These are phyloP conservation scores for Onchidella celtica DNA, from an alignment of 2,888 invertebrate species.

Conservation along the genomic window DNA sequence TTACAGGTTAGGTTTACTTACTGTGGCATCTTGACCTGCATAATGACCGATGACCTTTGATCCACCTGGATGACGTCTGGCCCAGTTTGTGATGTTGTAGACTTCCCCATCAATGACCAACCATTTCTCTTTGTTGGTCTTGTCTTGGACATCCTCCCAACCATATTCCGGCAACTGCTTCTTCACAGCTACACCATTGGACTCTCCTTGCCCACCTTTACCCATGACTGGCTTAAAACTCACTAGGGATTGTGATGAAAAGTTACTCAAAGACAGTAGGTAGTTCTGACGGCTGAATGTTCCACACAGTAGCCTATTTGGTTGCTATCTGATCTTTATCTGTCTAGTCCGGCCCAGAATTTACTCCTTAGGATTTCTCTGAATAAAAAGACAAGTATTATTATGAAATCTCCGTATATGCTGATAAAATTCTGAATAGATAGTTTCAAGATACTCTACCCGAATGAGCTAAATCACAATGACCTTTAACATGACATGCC, in stretches of 20 bases:
- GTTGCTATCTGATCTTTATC: too few species aligned
- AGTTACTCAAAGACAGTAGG: neutral
- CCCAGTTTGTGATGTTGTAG: slow-evolving; percentile 78
- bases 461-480: too few species aligned
- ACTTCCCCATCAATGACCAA: slow-evolving; percentile 78
- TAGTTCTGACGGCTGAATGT: too few species aligned
- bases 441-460: too few species aligned
- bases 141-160: slow-evolving; percentile 74
- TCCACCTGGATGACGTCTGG: slow-evolving; percentile 78
- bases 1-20: slow-evolving; percentile 52
- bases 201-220: slow-evolving; percentile 38
- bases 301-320: too few species aligned
- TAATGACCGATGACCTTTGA: slow-evolving; percentile 76
- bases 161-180: slow-evolving; percentile 52
- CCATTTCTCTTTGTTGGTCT: slow-evolving; percentile 75
- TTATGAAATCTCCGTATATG: too few species aligned
- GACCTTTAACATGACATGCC: too few species aligned
- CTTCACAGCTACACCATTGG: slow-evolving; percentile 13
- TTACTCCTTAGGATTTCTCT: too few species aligned
- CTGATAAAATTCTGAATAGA: too few species aligned
- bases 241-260: too few species aligned
- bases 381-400: too few species aligned
- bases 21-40: slow-evolving; percentile 76
- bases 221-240: slow-evolving; percentile 14
- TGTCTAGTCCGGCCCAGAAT: too few species aligned